Conservation (phyloP, 2,797 vertebrate genomes). For the Setipinna tenuifilis region DNA sequence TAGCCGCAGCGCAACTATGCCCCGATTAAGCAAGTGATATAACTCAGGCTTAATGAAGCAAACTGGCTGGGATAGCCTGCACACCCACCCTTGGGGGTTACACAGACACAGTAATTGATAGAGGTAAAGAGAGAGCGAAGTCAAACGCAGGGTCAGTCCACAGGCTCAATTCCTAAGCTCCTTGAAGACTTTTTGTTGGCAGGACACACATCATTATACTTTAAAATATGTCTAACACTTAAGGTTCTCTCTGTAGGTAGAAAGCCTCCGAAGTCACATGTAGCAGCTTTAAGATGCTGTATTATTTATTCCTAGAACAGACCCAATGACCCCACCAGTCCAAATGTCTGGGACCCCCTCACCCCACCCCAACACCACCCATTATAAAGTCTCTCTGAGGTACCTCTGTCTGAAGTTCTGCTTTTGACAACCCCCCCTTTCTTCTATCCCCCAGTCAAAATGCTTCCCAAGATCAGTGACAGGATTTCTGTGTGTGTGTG, state of each 20-base stretch:
- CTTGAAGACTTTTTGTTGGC: slow-evolving; percentile 19
- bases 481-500: neutral
- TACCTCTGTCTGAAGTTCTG: neutral
- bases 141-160: neutral
- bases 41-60: slow-evolving; percentile 13
- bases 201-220: slow-evolving; percentile 4
- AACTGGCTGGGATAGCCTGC: slow-evolving; percentile 1
- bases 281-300: slow-evolving; percentile 1
- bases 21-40: neutral
- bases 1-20: neutral
- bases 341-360: neutral
- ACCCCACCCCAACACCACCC: neutral
- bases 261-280: slow-evolving; percentile 2
- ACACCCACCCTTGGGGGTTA: neutral
- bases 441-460: neutral
- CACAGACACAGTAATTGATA: slow-evolving; percentile 20
- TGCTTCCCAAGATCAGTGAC: slow-evolving; percentile 28
- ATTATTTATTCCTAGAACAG: slow-evolving; percentile 5
- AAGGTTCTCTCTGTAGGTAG: slow-evolving; percentile 18
- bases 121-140: neutral
- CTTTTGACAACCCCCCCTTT: neutral
- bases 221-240: neutral
- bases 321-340: neutral
- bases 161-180: neutral
- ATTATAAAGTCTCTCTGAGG: slow-evolving; percentile 1